Evolutionary conservation across 2,113 vertebrate species (phyloP).

Genomic region (Bos javanicus): DNA sequence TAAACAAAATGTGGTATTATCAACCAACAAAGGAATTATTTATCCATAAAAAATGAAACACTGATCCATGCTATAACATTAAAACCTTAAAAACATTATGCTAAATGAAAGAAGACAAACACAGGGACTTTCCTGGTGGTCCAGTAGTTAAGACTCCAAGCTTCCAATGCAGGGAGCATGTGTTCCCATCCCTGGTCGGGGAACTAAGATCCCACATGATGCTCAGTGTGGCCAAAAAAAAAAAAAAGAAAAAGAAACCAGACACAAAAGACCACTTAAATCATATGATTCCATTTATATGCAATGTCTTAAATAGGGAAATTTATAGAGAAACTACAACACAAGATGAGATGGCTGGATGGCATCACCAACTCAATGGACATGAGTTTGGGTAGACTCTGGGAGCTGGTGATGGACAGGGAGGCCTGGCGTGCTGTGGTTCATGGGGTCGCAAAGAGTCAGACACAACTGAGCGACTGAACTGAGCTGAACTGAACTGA

Average conservation of each 20-base stretch:
- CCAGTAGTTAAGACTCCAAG: not conserved
- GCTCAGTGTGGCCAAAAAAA: not conserved
- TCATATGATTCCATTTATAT: not conserved
- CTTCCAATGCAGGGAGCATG: not conserved
- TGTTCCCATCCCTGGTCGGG: not conserved
- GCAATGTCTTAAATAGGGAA: not conserved
- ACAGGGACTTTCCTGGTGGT: not conserved
- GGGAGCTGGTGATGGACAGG: not conserved
- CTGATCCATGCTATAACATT: not conserved
- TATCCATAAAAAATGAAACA: not conserved
- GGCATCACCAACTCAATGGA: not conserved
- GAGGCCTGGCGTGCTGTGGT: not conserved
- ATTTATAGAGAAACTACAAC: not conserved
- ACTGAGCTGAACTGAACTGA: not conserved
- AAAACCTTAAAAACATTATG: not conserved
- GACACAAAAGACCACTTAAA: not conserved
- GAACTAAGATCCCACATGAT: not conserved
- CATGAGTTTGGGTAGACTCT: not conserved
- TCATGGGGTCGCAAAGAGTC: not conserved
- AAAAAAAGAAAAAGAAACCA: not conserved
- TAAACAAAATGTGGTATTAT: not conserved
- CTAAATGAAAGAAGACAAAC: not conserved
- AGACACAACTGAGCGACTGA: fast-evolving
- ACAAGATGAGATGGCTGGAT: not conserved
- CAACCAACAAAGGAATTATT: not conserved